Conservation (phyloP, 2,113 vertebrate genomes). For the Poeciliopsis retropinna region DNA sequence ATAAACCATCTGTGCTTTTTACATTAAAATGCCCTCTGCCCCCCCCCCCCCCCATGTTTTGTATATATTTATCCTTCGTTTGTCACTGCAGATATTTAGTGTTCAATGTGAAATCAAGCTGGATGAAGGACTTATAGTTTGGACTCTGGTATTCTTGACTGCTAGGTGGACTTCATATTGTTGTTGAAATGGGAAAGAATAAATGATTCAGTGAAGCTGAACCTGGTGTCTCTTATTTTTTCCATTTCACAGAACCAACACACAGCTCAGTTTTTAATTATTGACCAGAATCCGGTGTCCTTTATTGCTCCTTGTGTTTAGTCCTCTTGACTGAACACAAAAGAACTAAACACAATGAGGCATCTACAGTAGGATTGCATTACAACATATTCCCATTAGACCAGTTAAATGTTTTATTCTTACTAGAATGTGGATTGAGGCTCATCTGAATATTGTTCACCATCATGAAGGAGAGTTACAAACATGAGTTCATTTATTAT, state of each 20-base stretch:
- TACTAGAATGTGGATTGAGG: not conserved
- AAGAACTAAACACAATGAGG: too few species aligned
- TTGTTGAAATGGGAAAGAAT: slow-evolving; percentile 6
- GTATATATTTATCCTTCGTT: not conserved
- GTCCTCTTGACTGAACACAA: not conserved
- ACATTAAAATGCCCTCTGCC: not conserved
- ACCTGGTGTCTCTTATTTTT: slow-evolving; percentile 15
- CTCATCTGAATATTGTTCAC: too few species aligned
- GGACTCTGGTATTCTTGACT: not conserved
- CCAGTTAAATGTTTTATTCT: not conserved
- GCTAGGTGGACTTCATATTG: not conserved
- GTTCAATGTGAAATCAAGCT: too few species aligned
- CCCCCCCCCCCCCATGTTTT: too few species aligned
- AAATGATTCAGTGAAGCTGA: slow-evolving; percentile 7
- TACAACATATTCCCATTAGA: not conserved
- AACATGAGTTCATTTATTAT: too few species aligned
- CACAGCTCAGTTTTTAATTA: not conserved
- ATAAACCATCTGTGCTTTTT: not conserved
- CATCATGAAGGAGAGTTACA: too few species aligned
- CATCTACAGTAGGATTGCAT: not conserved
- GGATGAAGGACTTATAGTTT: not conserved
- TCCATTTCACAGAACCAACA: slow-evolving; percentile 23
- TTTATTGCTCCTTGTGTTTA: not conserved
- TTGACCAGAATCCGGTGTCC: slow-evolving; percentile 19
- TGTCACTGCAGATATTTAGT: not conserved